Conservation (phyloP, 2,113 vertebrate species). For the Bombycilla garrulus region DNA sequence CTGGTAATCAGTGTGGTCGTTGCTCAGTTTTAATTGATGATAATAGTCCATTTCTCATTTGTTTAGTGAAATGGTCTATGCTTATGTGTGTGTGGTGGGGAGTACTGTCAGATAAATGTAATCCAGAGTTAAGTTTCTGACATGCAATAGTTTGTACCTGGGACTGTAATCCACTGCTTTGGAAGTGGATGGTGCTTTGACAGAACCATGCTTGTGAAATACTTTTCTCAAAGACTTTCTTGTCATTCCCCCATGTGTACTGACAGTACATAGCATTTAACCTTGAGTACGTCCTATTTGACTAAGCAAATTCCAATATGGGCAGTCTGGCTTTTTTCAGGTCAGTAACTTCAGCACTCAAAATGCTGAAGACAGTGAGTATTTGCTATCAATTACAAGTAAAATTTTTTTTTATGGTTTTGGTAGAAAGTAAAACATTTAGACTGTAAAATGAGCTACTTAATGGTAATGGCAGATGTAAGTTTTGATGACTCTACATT, state of each 20-base stretch:
- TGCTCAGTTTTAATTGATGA: neutral
- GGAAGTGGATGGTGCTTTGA: neutral
- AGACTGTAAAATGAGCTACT: neutral
- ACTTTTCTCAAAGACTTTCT: neutral
- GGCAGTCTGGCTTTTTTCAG: neutral
- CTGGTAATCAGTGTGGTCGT: neutral
- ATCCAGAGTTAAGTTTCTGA: neutral
- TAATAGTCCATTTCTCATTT: neutral
- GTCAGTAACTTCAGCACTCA: neutral
- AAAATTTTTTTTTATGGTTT: neutral
- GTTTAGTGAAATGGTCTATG: rapidly evolving
- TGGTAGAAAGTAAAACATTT: neutral
- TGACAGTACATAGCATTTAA: neutral
- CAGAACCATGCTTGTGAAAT: neutral
- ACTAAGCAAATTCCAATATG: neutral
- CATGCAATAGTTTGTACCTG: neutral
- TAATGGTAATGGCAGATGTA: neutral
- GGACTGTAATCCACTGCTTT: neutral
- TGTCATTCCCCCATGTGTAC: neutral
- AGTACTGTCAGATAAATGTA: neutral
- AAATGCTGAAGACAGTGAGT: neutral
- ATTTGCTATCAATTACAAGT: neutral
- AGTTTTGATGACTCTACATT: neutral
- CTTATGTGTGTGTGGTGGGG: neutral
- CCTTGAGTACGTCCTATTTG: neutral